These are phyloP conservation scores for Stigmatopora nigra DNA, from an alignment of 2,113 vertebrate species.

Conservation along the genomic window DNA sequence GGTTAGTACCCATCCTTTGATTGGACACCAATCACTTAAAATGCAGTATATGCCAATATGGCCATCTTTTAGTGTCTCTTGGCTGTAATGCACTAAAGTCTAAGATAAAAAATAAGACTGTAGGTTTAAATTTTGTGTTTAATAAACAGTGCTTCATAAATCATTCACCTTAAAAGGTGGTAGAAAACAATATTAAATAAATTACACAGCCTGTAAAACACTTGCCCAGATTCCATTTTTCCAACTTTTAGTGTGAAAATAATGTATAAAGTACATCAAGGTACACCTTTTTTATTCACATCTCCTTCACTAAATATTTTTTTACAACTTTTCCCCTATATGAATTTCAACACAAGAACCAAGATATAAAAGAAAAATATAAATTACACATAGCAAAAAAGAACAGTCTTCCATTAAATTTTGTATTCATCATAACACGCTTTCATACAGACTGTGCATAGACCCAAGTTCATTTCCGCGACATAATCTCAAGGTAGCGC, in stretches of 20 bases:
- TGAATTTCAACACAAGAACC: slow-evolving; percentile 47
- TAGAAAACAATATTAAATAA: slow-evolving; percentile 72
- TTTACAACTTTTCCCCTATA: slow-evolving; percentile 31
- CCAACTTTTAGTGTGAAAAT: slow-evolving; percentile 73
- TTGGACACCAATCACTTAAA: no score
- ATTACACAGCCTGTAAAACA: slow-evolving; percentile 75
- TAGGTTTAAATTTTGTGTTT: slow-evolving; percentile 49
- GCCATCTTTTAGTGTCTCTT: neutral
- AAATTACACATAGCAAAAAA: slow-evolving; percentile 54
- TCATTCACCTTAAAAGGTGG: slow-evolving; percentile 64
- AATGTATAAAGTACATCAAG: slow-evolving; percentile 74
- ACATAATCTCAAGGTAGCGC: slow-evolving; percentile 43
- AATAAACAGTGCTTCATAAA: slow-evolving; percentile 68
- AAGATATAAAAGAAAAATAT: slow-evolving; percentile 53
- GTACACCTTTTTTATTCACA: slow-evolving; percentile 58
- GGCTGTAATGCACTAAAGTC: neutral
- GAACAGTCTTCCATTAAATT: slow-evolving; percentile 47
- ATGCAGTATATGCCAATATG: no score
- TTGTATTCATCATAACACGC: slow-evolving; percentile 10
- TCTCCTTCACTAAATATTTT: slow-evolving; percentile 63
- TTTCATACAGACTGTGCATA: slow-evolving; percentile 60
- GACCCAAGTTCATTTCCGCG: slow-evolving; percentile 49
- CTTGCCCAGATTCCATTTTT: slow-evolving; percentile 62
- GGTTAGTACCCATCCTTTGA: no score
- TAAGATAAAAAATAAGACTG: neutral